These are phyloP conservation scores for Drosophila persimilis DNA, from an alignment of 1,140 invertebrate genomes.

Conservation along the genomic window DNA sequence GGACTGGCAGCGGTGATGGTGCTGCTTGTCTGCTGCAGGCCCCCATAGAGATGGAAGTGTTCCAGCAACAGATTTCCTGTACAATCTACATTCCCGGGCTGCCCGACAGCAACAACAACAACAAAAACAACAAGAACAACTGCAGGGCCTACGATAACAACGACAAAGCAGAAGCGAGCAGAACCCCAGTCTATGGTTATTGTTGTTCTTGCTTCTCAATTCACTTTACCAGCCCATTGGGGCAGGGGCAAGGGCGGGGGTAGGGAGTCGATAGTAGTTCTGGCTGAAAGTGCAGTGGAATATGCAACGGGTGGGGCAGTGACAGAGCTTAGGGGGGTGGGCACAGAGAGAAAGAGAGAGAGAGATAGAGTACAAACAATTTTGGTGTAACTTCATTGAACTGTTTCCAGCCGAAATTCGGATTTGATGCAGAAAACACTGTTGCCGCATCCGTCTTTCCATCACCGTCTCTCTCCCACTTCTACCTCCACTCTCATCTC, in stretches of 20 bases:
- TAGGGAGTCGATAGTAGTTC: neutral
- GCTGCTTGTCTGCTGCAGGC: slow-evolving; percentile 18
- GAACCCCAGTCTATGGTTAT: slow-evolving; percentile 25
- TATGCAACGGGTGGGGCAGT: slow-evolving; percentile 21
- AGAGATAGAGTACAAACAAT: slow-evolving; percentile 4
- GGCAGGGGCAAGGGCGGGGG: neutral
- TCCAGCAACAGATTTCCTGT: slow-evolving; percentile 78
- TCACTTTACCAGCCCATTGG: slow-evolving; percentile 1
- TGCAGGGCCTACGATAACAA: slow-evolving; percentile 42
- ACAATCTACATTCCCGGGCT: slow-evolving; percentile 66
- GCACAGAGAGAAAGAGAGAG: neutral
- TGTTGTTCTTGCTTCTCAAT: slow-evolving; percentile 29
- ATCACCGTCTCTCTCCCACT: slow-evolving; percentile 20
- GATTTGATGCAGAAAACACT: slow-evolving; percentile 53
- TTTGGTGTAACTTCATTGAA: slow-evolving; percentile 39
- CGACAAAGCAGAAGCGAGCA: slow-evolving; percentile 36
- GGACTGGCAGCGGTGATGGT: too few species aligned
- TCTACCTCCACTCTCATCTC: too few species aligned
- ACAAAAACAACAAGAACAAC: neutral
- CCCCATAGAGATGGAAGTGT: slow-evolving; percentile 8
- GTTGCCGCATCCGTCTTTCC: slow-evolving; percentile 45
- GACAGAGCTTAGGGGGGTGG: neutral
- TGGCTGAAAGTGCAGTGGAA: slow-evolving; percentile 36
- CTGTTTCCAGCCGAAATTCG: slow-evolving; percentile 27
- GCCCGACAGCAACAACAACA: slow-evolving; percentile 44